Evolutionary conservation across 1,140 invertebrate species (phyloP), one percentile per base, ranked within the genome.

Genomic region (Paralvinella palmiformis): DNA sequence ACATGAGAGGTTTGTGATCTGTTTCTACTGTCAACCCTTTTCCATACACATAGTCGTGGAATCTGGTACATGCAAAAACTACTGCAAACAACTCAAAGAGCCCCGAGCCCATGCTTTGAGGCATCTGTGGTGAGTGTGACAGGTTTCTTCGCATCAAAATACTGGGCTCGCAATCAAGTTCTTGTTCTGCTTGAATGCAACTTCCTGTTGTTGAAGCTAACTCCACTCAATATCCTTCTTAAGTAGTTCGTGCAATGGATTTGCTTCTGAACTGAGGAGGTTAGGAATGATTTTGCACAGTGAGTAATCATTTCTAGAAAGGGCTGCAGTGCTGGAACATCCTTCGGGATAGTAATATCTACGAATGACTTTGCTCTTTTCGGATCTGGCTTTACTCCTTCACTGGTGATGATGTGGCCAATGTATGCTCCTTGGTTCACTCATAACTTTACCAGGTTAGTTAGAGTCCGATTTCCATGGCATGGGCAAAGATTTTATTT

Each of bases 1-100:
- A 59, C 31, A 78, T 73, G 0, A 81, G 67, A 27, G 77, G 78
- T 58, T 78, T 75, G 62, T 79, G 76, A 63, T 80, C 74, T 1
- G 69, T 76, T 29, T 75, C 48, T n/a, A 68, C n/a, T n/a, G n/a
- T n/a, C n/a, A n/a, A n/a, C n/a, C n/a, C 29, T 24, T 65, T 70
- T 2, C 3, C 6, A 75, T 79, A 10, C 83, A 65, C 5, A 76
- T 71, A 35, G 78, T 62, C 2, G 55, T 66, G 1, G 68, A 63
- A 55, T 67, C 69, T 36, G 69, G 69, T 17, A 74, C 33, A 7
- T 62, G 65, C n/a, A 31, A 20, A 10, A 62, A 62, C 20, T 65
- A 55, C 41, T 80, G 76, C 2, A 71, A 66, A 5, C 4, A 80
- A 71, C 68, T 85, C 78, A 60, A 22, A 77, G 73, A 31, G 68